Percentiles rank a stretch among this genome's conserved stretches.
phyloP scores from a whole-genome alignment of 2,888 invertebrate species.

The Hedya salicella region DNA sequence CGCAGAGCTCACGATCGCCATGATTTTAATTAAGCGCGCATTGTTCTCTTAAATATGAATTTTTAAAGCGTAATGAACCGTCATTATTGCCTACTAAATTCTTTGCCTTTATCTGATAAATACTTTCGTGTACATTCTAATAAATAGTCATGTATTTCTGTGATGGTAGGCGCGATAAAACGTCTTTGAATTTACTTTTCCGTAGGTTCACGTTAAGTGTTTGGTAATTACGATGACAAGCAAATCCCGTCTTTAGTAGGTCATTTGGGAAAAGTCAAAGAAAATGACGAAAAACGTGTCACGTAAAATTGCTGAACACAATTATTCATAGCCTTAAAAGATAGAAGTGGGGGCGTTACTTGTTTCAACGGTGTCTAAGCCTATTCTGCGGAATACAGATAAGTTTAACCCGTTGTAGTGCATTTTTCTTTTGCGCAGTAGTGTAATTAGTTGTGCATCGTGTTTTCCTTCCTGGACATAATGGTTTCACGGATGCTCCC shows the following conservation, averaged over 20 bases:
- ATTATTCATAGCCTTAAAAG: no score
- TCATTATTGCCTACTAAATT: not conserved
- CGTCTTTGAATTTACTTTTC: no score
- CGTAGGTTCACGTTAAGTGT: no score
- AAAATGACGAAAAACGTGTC: no score
- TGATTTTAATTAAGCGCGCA: constrained; percentile 15
- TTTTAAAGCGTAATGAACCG: constrained; percentile 7
- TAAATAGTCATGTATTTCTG: not conserved
- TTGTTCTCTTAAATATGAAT: constrained; percentile 16
- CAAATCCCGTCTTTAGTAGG: no score
- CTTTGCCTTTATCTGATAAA: not conserved
- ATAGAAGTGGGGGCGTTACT: no score
- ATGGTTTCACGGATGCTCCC: constrained; percentile 23
- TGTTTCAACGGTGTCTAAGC: no score
- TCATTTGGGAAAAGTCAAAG: no score
- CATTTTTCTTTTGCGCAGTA: not conserved
- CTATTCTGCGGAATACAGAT: no score
- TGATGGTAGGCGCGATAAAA: not conserved
- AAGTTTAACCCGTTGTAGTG: not conserved
- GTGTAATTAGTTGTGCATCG: constrained; percentile 6
- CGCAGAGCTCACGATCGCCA: not conserved
- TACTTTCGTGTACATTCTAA: not conserved
- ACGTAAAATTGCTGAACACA: no score
- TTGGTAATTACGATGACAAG: no score
- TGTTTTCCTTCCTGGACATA: constrained; percentile 5